A percentile compares a stretch with the other conserved stretches of the same genome.
Conservation (phyloP, 2,797 vertebrate species). For the Pipistrellus pipistrellus region DNA sequence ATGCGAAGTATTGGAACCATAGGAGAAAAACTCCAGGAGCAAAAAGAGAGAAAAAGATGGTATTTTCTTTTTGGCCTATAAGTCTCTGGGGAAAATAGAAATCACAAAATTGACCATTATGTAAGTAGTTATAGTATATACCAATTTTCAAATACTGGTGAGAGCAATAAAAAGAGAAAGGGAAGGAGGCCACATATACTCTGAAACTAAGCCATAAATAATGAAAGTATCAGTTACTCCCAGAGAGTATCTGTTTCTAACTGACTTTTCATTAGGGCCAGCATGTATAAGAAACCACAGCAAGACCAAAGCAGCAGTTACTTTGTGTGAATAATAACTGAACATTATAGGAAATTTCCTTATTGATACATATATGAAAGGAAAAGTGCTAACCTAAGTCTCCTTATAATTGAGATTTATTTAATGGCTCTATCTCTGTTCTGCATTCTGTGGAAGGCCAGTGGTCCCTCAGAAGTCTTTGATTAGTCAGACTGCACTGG, state of each 20-base stretch:
- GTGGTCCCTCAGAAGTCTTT: neutral
- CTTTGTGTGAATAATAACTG: neutral
- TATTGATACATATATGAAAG: neutral
- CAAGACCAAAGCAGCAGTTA: neutral
- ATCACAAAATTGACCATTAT: slow-evolving; percentile 51
- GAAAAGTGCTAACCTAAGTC: neutral
- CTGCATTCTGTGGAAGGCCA: neutral
- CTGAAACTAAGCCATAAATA: slow-evolving; percentile 87
- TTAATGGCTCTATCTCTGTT: neutral
- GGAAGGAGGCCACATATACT: slow-evolving; percentile 77
- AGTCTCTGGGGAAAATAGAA: slow-evolving; percentile 48
- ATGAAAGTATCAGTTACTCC: slow-evolving; percentile 84
- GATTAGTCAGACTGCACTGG: neutral
- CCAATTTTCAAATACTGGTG: slow-evolving; percentile 64
- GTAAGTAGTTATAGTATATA: slow-evolving; percentile 63
- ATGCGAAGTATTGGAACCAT: neutral
- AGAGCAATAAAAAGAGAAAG: slow-evolving; percentile 83
- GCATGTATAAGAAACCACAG: slow-evolving; percentile 28
- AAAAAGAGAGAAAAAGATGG: neutral
- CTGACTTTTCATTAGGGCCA: slow-evolving; percentile 69
- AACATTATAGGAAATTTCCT: neutral
- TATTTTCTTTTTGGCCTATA: neutral
- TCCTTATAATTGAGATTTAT: neutral
- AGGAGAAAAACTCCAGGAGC: neutral
- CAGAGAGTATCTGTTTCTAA: slow-evolving; percentile 80